Base-by-base conservation (phyloP, 2,888 invertebrate species). In the Microchrysa polita region DNA sequence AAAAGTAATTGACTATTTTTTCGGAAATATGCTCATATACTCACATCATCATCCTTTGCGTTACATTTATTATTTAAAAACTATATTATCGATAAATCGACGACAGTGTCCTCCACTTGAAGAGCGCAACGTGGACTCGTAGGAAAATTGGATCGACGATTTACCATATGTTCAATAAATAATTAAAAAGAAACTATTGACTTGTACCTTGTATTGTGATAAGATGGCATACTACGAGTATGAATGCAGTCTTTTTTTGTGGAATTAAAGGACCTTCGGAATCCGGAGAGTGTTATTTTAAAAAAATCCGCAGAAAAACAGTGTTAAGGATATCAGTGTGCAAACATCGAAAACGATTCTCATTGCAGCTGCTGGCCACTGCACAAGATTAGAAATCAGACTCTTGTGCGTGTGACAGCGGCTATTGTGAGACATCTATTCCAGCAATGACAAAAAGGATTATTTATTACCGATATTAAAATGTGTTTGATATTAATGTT, bases 401-500 rank as follows among this genome's bases (percentile, higher is more conserved):
- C 94, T 95, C 95, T 95, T 95, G 95, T 95, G 95, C 95, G 95
- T 95, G 95, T 95, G 95, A 95, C 95, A 95, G 95, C 95, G 95
- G 95, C 95, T 95, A 95, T 95, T 93, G 93, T 94, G 92, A 93
- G 90, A 81, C 78, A 80, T 82, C 82, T 60, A 22, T 67, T 53
- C 34, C 75, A 76, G 72, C 75, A 75, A 78, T 76, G n/a, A n/a
- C 10, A 4, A 48, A 34, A 34, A 7, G 27, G 27, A n/a, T n/a
- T n/a, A n/a, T n/a, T n/a, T n/a, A n/a, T n/a, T n/a, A n/a, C n/a
- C n/a, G n/a, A n/a, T n/a, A n/a, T n/a, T n/a, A n/a, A n/a, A n/a
- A n/a, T n/a, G n/a, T n/a, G n/a, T n/a, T n/a, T n/a, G n/a, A n/a
- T n/a, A n/a, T n/a, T n/a, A n/a, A n/a, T n/a, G n/a, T n/a, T n/a